Evolutionary conservation across 2,113 vertebrate genomes (phyloP), one percentile per base, ranked within the genome.

Genomic region (Rhea pennata): DNA sequence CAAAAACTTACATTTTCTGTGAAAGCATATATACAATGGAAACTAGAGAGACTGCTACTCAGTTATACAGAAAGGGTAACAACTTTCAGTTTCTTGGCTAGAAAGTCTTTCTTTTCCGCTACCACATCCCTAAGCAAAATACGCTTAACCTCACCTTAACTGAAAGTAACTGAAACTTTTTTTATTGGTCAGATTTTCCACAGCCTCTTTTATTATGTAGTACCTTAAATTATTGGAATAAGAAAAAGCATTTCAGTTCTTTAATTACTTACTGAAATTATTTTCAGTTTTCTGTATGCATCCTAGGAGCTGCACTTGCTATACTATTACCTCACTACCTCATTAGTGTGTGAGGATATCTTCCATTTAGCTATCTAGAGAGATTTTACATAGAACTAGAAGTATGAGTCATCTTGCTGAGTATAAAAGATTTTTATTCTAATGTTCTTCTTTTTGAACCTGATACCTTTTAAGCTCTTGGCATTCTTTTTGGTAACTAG

Each of bases 401-500:
- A 36, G 74, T 48, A 84, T 72, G 89, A 94, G 21, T 36, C 40
- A 73, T 85, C 80, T 83, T 84, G 59, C 84, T 93, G 87, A 94
- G 74, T 72, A 92, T 62, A 72, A 87, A 96, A 92, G 59, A 94
- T 97, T 93, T 83, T n/a, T 90, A 81, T 80, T 91, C 62, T 69
- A 78, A 29, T 14, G n/a, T 73, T 87, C 74, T 95, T 80, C 50
- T 87, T 92, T 58, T 90, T 87, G 46, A 39, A 0, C 46, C 46
- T 86, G 72, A 69, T 54, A 40, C 22, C 91, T 94, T 93, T 93
- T 74, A 92, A 92, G 84, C 81, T 95, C 76, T 86, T 96, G 78
- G 75, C 92, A 76, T 94, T 96, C 75, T 91, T 64, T 88, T 81
- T 88, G 74, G 86, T 77, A 93, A 76, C 82, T 90, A 94, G 93